These are phyloP conservation scores for Anomalospiza imberbis DNA, from an alignment of 2,797 vertebrate species.

Conservation along the genomic window DNA sequence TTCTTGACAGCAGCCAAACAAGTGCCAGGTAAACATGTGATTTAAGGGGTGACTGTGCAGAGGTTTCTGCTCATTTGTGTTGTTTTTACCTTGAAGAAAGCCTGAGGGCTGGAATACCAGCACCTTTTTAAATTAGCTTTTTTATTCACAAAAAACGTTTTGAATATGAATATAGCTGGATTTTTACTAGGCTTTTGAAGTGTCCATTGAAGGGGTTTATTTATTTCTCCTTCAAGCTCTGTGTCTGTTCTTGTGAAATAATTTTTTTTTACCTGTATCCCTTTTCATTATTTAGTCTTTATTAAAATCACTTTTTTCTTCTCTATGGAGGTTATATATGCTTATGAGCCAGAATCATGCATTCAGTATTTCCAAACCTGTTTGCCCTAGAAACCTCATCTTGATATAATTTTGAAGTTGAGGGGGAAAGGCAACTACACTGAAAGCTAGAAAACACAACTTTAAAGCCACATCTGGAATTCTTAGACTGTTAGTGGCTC, in stretches of 20 bases:
- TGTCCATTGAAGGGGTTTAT: not conserved
- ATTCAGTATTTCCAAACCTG: not conserved
- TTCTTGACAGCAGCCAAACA: not conserved
- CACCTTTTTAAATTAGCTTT: constrained; percentile 4
- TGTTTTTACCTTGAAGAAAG: constrained; percentile 27
- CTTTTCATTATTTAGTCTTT: constrained; percentile 30
- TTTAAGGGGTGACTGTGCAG: not conserved
- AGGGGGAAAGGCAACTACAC: not conserved
- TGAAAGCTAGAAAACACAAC: constrained; percentile 6
- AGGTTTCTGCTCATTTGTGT: not conserved
- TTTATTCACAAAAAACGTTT: constrained; percentile 1
- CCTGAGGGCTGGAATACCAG: not conserved
- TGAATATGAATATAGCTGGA: not conserved
- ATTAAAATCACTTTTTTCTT: constrained; percentile 28
- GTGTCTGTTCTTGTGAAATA: not conserved
- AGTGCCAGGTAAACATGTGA: not conserved
- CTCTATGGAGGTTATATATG: not conserved
- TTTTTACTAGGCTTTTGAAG: constrained; percentile 36
- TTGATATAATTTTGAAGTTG: constrained; percentile 49
- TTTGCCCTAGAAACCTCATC: constrained; percentile 25
- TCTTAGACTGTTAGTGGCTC: constrained; percentile 34
- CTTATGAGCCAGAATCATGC: not conserved
- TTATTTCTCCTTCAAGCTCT: not conserved
- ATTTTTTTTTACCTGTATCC: not conserved
- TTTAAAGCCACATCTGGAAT: constrained; percentile 61